Percentiles rank a stretch among this genome's conserved stretches.
These are phyloP conservation scores for Omphaloscelis lunosa DNA, from an alignment of 2,888 invertebrate species.

Conservation along the genomic window DNA sequence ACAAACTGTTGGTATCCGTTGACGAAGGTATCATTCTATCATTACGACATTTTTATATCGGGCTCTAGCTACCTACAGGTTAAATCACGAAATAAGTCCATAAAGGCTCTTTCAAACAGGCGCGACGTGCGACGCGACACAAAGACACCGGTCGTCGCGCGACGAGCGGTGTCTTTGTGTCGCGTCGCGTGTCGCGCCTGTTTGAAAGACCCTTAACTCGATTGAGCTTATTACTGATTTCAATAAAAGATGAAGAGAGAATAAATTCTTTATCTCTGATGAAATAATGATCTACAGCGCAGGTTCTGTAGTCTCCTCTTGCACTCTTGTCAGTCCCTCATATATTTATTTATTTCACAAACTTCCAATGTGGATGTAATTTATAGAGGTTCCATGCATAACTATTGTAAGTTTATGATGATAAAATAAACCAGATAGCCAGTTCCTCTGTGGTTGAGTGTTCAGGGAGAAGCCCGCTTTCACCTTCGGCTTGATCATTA, in stretches of 20 bases:
- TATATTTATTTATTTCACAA: not conserved
- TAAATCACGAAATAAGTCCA: not conserved
- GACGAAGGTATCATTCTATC: not conserved
- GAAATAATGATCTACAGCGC: not conserved
- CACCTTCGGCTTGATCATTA: no score
- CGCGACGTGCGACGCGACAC: no score
- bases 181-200: no score
- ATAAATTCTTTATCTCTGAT: not conserved
- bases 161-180: no score
- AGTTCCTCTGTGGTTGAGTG: no score
- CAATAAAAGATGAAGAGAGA: not conserved
- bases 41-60: not conserved
- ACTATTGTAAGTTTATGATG: not conserved
- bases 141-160: no score
- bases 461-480: no score
- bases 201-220: no score
- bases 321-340: not conserved
- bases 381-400: not conserved
- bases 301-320: not conserved
- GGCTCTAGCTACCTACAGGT: no score
- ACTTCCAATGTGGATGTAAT: not conserved
- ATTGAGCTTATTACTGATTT: not conserved
- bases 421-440: not conserved
- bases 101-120: no score
- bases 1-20: conserved; percentile 17